Evolutionary conservation across 2,113 vertebrate genomes (phyloP), one percentile per base, ranked within the genome.

Genomic region (Suncus etruscus): DNA sequence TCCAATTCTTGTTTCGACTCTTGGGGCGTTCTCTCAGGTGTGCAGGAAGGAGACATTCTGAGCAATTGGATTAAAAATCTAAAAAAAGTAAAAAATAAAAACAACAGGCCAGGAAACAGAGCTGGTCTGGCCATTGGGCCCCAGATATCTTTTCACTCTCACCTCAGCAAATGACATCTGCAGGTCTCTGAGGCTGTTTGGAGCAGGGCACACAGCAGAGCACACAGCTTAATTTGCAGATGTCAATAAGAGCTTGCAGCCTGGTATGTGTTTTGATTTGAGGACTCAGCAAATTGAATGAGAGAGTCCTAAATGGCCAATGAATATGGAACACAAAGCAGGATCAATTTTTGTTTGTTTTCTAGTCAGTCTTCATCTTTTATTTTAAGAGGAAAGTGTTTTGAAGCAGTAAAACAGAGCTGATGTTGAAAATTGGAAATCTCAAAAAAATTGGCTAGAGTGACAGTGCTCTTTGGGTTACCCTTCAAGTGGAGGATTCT

Each of bases 281-380:
- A 68, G 83, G 18, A 94, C 0, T 94, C 74, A 76, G 24, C 39
- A 91, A 90, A 78, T 75, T 94, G 91, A 94, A 86, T n/a, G 32
- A 72, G 27, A 88, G 90, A 95, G 84, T 20, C 50, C 72, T 12
- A 92, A 69, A 65, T 90, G 80, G 91, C 48, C 11, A 61, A 95
- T 95, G 94, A 95, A 63, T 94, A 74, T 70, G 77, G 73, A 93
- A 95, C 14, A 87, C 6, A 24, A 92, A 95, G 90, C 82, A 91
- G 54, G 29, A 51, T 87, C 32, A 83, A 39, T 61, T 61, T 61
- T 61, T 61, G 58, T 61, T 61, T 61, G 58, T 22, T 61, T 92
- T 93, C 66, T 77, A 83, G 92, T 89, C 87, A 94, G 80, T 47
- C 47, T 86, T 80, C 78, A 87, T 51, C 77, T 94, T 22, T 58